Evolutionary conservation across 2,888 invertebrate species (phyloP).

Genomic region (Pasiphila rectangulata): DNA sequence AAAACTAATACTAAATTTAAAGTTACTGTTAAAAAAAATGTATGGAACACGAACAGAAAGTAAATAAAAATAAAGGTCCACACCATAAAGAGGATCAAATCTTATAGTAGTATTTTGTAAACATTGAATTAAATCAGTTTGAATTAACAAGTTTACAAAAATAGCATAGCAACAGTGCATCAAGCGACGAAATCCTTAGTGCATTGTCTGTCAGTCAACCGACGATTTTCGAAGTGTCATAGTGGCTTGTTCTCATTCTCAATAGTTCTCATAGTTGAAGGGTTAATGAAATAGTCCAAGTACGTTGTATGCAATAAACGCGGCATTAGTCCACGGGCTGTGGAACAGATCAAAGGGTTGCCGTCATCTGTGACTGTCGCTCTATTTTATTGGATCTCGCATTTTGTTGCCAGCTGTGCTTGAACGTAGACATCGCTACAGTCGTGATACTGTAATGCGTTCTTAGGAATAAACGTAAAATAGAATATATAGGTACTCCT

Average conservation of each 20-base stretch:
- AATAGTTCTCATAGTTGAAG: slow-evolving; percentile 1
- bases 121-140: too few relatives aligned
- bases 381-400: slow-evolving; percentile 17
- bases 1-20: too few relatives aligned
- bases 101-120: too few relatives aligned
- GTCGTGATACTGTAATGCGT: background rate
- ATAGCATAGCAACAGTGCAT: too few relatives aligned
- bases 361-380: slow-evolving; percentile 49
- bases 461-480: background rate
- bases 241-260: background rate
- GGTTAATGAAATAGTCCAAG: slow-evolving; percentile 14
- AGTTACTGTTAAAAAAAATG: too few relatives aligned
- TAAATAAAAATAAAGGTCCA: too few relatives aligned
- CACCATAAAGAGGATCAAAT: too few relatives aligned
- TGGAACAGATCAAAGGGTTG: slow-evolving; percentile 63
- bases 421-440: slow-evolving; percentile 2
- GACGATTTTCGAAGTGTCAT: background rate
- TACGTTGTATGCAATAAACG: slow-evolving; percentile 20
- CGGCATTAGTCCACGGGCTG: slow-evolving; percentile 22
- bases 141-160: too few relatives aligned
- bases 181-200: too few relatives aligned
- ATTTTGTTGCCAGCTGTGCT: slow-evolving; percentile 22
- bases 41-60: too few relatives aligned
- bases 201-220: too few relatives aligned
- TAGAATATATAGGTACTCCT: background rate